These are phyloP conservation scores for Plebejus anna DNA, from an alignment of 2,888 invertebrate species.

Conservation along the genomic window DNA sequence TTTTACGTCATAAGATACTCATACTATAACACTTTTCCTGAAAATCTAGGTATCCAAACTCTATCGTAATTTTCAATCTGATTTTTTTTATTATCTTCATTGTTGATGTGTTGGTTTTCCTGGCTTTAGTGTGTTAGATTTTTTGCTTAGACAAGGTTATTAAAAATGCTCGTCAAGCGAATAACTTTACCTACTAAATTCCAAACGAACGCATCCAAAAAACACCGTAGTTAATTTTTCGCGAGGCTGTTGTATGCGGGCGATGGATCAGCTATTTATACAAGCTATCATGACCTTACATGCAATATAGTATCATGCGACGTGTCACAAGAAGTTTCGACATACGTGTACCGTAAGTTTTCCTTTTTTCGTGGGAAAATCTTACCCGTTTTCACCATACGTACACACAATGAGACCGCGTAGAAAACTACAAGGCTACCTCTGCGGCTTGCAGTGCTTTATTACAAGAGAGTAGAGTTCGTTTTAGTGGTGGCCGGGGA, in stretches of 20 bases:
- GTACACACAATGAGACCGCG: slow-evolving; percentile 53
- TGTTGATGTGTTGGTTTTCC: no score
- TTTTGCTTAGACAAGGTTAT: no score
- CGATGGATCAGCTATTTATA: slow-evolving; percentile 10
- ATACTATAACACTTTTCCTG: no score
- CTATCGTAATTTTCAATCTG: no score
- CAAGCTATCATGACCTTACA: slow-evolving; percentile 38
- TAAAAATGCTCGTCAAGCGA: not conserved
- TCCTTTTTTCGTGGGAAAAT: slow-evolving; percentile 77
- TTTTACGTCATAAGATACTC: no score
- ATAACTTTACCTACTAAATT: not conserved
- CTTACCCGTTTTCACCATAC: slow-evolving; percentile 63
- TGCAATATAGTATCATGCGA: slow-evolving; percentile 36
- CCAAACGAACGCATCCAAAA: not conserved
- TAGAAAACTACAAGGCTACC: slow-evolving; percentile 42
- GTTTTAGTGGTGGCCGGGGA: slow-evolving; percentile 32
- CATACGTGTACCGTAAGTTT: slow-evolving; percentile 58
- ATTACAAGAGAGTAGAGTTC: slow-evolving; percentile 36
- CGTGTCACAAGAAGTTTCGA: slow-evolving; percentile 63
- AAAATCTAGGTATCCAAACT: no score
- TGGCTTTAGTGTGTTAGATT: no score
- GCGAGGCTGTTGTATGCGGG: not conserved
- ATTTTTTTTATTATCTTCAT: no score
- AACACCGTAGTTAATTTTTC: no score
- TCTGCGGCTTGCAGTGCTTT: slow-evolving; percentile 40